Percentiles rank a stretch among this genome's conserved stretches.
Evolutionary conservation across 2,797 vertebrate species (phyloP).

Genomic region (Poecilia wingei): DNA sequence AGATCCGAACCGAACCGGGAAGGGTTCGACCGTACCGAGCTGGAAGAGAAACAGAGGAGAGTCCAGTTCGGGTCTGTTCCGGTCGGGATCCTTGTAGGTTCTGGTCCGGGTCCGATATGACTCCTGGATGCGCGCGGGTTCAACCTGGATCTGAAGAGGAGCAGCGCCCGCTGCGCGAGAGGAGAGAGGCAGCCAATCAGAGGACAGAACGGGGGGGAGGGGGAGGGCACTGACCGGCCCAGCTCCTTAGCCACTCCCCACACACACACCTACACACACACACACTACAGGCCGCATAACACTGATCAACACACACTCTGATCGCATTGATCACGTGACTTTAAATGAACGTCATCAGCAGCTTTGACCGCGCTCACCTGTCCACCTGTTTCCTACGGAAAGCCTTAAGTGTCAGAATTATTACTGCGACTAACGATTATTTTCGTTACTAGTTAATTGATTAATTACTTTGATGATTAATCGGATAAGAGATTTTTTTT

Average conservation of each 20-base stretch:
- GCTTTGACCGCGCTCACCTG: not conserved
- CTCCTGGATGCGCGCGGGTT: not conserved
- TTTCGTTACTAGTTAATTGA: too few species aligned
- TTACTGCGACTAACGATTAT: too few species aligned
- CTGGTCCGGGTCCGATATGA: not conserved
- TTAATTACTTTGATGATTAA: too few species aligned
- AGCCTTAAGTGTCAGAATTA: too few species aligned
- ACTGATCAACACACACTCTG: not conserved
- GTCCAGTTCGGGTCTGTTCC: not conserved
- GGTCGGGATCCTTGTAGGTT: not conserved
- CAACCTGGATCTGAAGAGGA: slow-evolving; percentile 1
- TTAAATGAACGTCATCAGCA: not conserved
- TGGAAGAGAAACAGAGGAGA: not conserved
- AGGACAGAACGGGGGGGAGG: not conserved
- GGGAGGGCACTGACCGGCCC: not conserved
- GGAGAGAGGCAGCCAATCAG: slow-evolving; percentile 45
- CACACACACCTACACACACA: not conserved
- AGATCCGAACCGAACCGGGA: not conserved
- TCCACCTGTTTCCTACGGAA: not conserved
- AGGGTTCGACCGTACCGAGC: not conserved
- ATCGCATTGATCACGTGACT: not conserved
- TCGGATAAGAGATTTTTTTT: too few species aligned
- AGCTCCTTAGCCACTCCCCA: not conserved
- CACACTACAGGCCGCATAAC: too few species aligned
- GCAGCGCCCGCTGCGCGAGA: slow-evolving; percentile 22